Evolutionary conservation across 2,113 vertebrate species (phyloP).

Genomic region (Patagioenas fasciata): DNA sequence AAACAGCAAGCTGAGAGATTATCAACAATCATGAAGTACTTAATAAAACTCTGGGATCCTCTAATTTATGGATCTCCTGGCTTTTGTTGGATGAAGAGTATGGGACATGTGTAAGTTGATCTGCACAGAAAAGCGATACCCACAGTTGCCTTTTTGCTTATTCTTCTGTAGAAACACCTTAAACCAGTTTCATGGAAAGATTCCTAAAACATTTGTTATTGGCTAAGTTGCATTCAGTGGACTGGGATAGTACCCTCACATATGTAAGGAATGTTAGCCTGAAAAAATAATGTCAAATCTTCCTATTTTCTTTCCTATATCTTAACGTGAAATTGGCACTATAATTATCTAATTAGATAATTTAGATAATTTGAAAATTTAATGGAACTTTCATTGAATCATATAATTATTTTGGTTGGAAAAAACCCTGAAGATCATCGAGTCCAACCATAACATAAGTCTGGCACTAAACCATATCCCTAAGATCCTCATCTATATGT

Average conservation of each 20-base stretch:
- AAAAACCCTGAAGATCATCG: too few species aligned
- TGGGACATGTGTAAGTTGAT: neutral
- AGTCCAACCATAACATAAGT: too few species aligned
- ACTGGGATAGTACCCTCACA: neutral
- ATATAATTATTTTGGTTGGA: too few species aligned
- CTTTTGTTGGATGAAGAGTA: neutral
- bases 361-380: slow-evolving; percentile 67
- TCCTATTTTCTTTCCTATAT: slow-evolving; percentile 56
- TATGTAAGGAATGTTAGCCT: neutral
- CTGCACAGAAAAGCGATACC: neutral
- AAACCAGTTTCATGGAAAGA: neutral
- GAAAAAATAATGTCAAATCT: slow-evolving; percentile 16
- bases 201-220: neutral
- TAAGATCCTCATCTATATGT: too few species aligned
- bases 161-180: neutral
- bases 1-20: neutral
- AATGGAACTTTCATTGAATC: slow-evolving; percentile 46
- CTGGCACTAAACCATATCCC: too few species aligned
- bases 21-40: neutral
- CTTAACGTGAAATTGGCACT: slow-evolving; percentile 18
- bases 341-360: slow-evolving; percentile 52
- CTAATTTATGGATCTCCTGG: neutral
- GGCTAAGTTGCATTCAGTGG: neutral
- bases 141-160: neutral
- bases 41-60: neutral